Conservation (phyloP, 2,113 vertebrate genomes). For the Heteronetta atricapilla region DNA sequence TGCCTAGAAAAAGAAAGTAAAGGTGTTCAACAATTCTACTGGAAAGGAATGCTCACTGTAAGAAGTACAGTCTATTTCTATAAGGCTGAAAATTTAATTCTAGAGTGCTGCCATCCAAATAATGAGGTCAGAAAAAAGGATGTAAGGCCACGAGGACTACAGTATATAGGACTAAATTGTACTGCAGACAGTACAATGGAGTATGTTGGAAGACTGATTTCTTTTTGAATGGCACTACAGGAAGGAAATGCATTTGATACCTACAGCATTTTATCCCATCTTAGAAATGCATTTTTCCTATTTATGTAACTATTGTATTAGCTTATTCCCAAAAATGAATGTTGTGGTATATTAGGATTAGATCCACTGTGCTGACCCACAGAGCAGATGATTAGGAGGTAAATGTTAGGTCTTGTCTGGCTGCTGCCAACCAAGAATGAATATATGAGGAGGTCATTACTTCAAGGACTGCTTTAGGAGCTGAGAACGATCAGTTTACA, state of each 20-base stretch:
- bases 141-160: background rate
- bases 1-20: background rate
- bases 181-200: background rate
- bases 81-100: constrained; percentile 10
- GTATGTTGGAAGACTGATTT: background rate
- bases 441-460: background rate
- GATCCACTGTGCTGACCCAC: background rate
- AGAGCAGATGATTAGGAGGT: background rate
- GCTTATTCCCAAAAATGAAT: background rate
- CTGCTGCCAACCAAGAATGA: background rate
- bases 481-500: background rate
- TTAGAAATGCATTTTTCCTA: background rate
- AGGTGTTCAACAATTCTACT: background rate
- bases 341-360: background rate
- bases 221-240: background rate
- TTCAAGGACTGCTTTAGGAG: background rate
- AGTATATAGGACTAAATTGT: background rate
- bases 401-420: background rate
- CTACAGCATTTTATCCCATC: background rate
- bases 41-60: background rate
- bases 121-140: background rate
- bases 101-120: background rate
- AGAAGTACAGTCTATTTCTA: background rate
- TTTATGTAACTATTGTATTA: background rate
- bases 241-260: background rate